These are phyloP conservation scores for Patella ulyssiponensis DNA, from an alignment of 2,888 invertebrate species.

Conservation along the genomic window DNA sequence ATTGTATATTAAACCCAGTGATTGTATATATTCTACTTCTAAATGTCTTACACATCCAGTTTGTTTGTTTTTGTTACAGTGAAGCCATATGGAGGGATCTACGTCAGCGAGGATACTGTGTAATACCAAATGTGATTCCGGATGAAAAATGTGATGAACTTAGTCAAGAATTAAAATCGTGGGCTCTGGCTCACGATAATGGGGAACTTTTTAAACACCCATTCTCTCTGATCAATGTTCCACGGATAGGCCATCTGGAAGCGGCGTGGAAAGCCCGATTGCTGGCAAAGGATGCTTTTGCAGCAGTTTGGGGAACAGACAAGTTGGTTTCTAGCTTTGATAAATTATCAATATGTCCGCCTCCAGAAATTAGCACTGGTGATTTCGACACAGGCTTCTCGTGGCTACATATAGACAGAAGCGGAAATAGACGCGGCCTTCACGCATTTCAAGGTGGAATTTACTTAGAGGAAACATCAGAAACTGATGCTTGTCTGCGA, in stretches of 20 bases:
- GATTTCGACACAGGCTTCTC: not conserved
- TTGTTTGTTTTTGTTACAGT: not conserved
- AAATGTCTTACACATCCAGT: too few species aligned
- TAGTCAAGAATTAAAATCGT: slow-evolving; percentile 7
- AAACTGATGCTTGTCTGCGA: not conserved
- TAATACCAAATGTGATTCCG: slow-evolving; percentile 22
- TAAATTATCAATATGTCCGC: slow-evolving; percentile 4
- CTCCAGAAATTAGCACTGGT: not conserved
- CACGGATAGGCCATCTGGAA: not conserved
- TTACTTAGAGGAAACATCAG: not conserved
- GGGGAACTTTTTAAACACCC: not conserved
- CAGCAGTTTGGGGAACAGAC: not conserved
- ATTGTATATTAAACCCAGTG: too few species aligned
- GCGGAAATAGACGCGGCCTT: not conserved
- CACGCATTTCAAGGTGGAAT: not conserved
- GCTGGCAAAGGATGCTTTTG: not conserved
- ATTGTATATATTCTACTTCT: too few species aligned
- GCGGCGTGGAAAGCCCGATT: not conserved
- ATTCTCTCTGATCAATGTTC: not conserved
- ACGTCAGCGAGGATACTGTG: slow-evolving; percentile 24
- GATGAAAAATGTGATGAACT: slow-evolving; percentile 20
- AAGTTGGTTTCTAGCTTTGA: slow-evolving; percentile 1
- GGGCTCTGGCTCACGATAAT: not conserved
- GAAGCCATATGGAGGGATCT: slow-evolving; percentile 12
- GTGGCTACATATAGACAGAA: not conserved